Evolutionary conservation across 2,888 invertebrate genomes (phyloP), one percentile per base, ranked within the genome.

Genomic region (Brachylomia viminalis): DNA sequence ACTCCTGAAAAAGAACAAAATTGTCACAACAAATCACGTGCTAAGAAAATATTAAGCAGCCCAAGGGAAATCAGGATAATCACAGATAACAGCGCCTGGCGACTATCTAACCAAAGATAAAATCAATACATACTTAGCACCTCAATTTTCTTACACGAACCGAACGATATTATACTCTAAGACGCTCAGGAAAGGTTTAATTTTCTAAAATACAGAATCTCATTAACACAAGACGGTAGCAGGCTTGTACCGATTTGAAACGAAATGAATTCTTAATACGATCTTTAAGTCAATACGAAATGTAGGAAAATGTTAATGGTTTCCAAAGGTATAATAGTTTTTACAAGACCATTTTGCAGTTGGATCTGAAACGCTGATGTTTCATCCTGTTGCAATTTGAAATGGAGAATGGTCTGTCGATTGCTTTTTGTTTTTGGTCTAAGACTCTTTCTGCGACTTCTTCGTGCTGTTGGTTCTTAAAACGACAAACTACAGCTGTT

Each of bases 91-190:
- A 73, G 61, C 47, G 42, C 30, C 33, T 20, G 54, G 13, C n/a
- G 49, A 76, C 79, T 75, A 79, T 75, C 79, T 79, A 77, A 79
- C 69, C 11, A 33, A 56, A 77, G 82, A 87, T 78, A 86, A 86
- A 82, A 86, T 87, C 88, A 68, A 87, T 87, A 86, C 72, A 74
- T 67, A 77, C 77, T 87, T 85, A 85, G 58, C 77, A 77, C 84
- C 77, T 72, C 75, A 81, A 77, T 85, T 77, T 62, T 7, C n/a
- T 47, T 42, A 45, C 33, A 58, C n/a, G 23, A 2, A 0, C 30
- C 62, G 78, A 61, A n/a, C 45, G 1, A 72, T 79, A 61, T 58
- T 8, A 45, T 7, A 74, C 84, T 68, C 58, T 78, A 78, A 52
- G 0, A 27, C 2, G 0, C 1, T 8, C 2, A 2, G 0, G 23